Percentiles rank a stretch among this genome's conserved stretches.
Conservation (phyloP, 2,797 vertebrate genomes). For the Cetoscarus ocellatus region DNA sequence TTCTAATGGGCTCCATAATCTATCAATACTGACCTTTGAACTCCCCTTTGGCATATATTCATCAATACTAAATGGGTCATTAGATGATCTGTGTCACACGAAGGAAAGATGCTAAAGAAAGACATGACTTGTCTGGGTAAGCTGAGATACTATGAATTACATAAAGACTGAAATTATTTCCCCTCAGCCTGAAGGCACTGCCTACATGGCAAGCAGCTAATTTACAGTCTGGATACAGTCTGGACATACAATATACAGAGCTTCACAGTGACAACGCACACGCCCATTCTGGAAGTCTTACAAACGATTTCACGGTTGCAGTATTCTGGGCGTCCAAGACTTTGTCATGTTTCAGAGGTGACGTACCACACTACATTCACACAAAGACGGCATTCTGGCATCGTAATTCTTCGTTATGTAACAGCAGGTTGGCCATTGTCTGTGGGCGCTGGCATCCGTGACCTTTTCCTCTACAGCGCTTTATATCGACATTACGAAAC, state of each 20-base stretch:
- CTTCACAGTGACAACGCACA: constrained; percentile 32
- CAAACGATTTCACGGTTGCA: constrained; percentile 56
- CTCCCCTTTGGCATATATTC: neutral
- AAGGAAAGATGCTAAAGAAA: constrained; percentile 10
- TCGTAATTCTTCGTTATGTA: constrained; percentile 60
- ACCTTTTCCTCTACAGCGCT: constrained; percentile 61
- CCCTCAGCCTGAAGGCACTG: constrained; percentile 16
- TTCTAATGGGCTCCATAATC: constrained; percentile 9
- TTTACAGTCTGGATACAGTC: constrained; percentile 8
- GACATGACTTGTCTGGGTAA: constrained; percentile 17
- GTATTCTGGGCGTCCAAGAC: constrained; percentile 21
- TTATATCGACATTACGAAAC: constrained; percentile 61
- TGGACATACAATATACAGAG: constrained; percentile 11
- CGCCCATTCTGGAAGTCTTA: constrained; percentile 36
- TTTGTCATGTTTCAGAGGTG: constrained; percentile 34
- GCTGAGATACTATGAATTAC: constrained; percentile 30
- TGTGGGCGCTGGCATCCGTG: constrained; percentile 59
- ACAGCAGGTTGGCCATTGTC: constrained; percentile 62
- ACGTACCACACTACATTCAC: constrained; percentile 34
- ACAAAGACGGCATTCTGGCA: constrained; percentile 76
- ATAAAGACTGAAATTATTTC: constrained; percentile 21
- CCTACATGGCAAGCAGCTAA: neutral
- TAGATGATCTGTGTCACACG: constrained; percentile 19
- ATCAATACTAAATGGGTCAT: neutral
- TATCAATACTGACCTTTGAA: constrained; percentile 1